These are phyloP conservation scores for Antedon mediterranea DNA, from an alignment of 53 echinoderm and acorn worm genomes.

Conservation along the genomic window DNA sequence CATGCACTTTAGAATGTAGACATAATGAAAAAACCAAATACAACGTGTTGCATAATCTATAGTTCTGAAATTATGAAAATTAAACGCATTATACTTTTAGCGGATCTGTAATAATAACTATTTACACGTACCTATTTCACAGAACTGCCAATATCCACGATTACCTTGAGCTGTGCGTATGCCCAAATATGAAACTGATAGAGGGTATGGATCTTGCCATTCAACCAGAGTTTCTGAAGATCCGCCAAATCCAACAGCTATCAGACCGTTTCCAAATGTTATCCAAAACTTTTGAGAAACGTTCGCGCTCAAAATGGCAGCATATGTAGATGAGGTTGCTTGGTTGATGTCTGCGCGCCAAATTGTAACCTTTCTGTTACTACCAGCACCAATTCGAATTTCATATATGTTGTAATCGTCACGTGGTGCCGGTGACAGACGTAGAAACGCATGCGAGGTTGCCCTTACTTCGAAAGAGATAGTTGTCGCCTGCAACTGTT, in stretches of 20 bases:
- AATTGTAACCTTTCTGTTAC: background rate
- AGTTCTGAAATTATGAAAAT: no score
- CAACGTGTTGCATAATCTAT: no score
- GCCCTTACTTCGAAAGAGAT: background rate
- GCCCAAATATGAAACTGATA: conserved; percentile 18
- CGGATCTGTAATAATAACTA: no score
- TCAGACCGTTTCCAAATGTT: background rate
- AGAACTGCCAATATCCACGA: conserved; percentile 16
- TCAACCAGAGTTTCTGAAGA: conserved; percentile 4
- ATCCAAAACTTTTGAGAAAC: background rate
- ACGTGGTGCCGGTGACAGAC: background rate
- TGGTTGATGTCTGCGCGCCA: background rate
- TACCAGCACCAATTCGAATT: background rate
- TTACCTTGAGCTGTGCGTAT: conserved; percentile 8
- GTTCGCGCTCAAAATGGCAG: background rate
- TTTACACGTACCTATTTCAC: background rate
- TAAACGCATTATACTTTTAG: no score
- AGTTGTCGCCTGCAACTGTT: background rate
- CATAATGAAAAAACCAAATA: no score
- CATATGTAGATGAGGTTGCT: background rate
- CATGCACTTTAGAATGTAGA: no score
- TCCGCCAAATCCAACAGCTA: background rate
- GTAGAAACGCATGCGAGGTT: background rate
- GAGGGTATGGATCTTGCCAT: conserved; percentile 21
- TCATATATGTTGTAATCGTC: background rate